A percentile compares a stretch with the other conserved stretches of the same genome.
Conservation (phyloP, 64 coral and sea anemone species). For the Montipora efflorescens region DNA sequence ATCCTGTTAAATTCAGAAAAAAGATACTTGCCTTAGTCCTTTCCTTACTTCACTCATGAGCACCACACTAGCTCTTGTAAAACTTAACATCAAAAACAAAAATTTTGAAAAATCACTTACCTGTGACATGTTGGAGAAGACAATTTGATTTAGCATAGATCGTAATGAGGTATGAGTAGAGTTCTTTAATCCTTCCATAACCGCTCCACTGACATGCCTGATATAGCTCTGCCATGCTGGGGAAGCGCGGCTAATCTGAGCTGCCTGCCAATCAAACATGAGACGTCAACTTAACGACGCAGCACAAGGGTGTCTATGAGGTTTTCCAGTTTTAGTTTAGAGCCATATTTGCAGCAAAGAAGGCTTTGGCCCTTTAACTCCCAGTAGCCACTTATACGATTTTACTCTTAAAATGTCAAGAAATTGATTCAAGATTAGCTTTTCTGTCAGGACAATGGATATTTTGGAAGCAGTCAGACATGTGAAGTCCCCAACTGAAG, state of each 20-base stretch:
- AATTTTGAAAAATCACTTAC: neutral
- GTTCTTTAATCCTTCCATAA: conserved; percentile 82
- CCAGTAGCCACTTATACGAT: no score
- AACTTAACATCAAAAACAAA: neutral
- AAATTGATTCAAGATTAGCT: no score
- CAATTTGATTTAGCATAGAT: conserved; percentile 93
- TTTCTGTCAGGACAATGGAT: no score
- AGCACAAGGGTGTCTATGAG: no score
- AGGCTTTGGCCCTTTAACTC: no score
- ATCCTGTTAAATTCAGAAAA: conserved; percentile 27
- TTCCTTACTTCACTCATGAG: neutral
- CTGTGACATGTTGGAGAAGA: conserved; percentile 81
- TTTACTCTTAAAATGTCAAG: no score
- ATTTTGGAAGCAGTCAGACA: no score
- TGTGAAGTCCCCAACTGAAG: no score
- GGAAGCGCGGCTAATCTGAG: conserved; percentile 95
- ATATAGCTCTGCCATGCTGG: conserved; percentile 97
- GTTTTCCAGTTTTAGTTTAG: no score
- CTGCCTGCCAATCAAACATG: conserved; percentile 61
- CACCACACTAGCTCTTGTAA: no score
- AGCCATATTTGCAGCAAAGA: no score
- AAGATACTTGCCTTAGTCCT: neutral
- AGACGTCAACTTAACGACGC: neutral
- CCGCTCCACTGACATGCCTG: conserved; percentile 79
- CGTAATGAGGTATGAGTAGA: conserved; percentile 82